Evolutionary conservation across 2,113 vertebrate genomes (phyloP), one percentile per base, ranked within the genome.

Genomic region (Neogale vison): DNA sequence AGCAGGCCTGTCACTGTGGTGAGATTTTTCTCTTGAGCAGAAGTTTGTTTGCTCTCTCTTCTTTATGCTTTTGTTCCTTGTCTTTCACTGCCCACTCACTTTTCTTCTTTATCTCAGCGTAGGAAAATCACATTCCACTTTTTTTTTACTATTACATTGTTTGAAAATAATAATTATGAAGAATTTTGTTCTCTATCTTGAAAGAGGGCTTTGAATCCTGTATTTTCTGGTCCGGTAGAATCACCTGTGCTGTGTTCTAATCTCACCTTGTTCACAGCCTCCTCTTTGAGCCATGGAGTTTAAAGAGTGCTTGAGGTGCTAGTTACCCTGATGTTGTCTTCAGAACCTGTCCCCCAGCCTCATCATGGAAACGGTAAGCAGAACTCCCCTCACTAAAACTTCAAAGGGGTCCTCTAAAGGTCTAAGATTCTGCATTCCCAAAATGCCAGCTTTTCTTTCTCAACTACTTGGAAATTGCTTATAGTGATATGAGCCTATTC

Each of bases 381-480:
- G 98, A 99, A 92, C 94, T 52, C 96, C 45, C 18, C 84, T 95
- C 74, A 98, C 97, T 95, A 96, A 96, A 96, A 98, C 98, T 99
- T 98, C 98, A 99, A 98, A 99, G 96, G 4, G 93, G 98, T 98
- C 88, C 74, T 96, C 88, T 63, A 95, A 90, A 97, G 42, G 61
- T 98, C 82, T 94, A 97, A 97, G 81, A 90, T 71, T 93, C 93
- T 97, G 50, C 87, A 69, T 87, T 97, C 83, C 89, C 50, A 11
- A 96, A 90, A 87, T 92, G 36, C 26, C 85, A 98, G 85, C 45
- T 1, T 50, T 91, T 96, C 87, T 96, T 79, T 4, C 95, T 95
- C 93, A 93, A 82, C 55, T 96, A 96, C 87, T 98, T 98, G 93
- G 98, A 98, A 99, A 96, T 93, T 69, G 47, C 90, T 95, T 1